Conservation (phyloP, 2,797 vertebrate species). For the Tarsius wallacei region DNA sequence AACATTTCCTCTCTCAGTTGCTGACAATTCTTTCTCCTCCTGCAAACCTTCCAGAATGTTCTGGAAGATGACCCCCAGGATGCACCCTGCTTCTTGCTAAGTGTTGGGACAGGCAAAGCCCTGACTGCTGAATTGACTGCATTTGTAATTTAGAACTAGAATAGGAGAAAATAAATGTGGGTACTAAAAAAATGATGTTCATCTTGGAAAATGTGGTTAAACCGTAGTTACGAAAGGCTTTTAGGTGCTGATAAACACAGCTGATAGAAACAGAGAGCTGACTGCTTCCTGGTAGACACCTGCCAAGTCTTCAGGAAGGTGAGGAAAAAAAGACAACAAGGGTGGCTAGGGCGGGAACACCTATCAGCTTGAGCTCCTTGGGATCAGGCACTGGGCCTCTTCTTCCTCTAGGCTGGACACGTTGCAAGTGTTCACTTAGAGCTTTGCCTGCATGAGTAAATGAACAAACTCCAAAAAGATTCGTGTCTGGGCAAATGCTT, state of each 20-base stretch:
- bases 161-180: slow-evolving; percentile 5
- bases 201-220: slow-evolving; percentile 47
- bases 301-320: not conserved
- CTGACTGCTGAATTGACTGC: not conserved
- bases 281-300: not conserved
- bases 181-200: not conserved
- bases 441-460: not conserved
- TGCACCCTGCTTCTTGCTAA: not conserved
- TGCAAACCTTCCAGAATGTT: not conserved
- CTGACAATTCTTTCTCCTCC: not conserved
- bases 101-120: not conserved
- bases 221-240: not conserved
- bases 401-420: not conserved
- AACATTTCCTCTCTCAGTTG: not conserved
- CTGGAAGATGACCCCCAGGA: not conserved
- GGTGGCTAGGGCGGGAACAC: accelerated
- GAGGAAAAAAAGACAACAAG: not conserved
- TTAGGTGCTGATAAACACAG: slow-evolving; percentile 49
- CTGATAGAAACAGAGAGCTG: not conserved
- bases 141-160: slow-evolving; percentile 37
- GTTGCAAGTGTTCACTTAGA: not conserved
- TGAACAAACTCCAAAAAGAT: not conserved
- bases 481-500: not conserved
- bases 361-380: not conserved
- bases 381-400: not conserved